These are phyloP conservation scores for Oopsacas minuta DNA, from an alignment of 37 sponge, comb jelly and placozoan genomes.

Conservation along the genomic window DNA sequence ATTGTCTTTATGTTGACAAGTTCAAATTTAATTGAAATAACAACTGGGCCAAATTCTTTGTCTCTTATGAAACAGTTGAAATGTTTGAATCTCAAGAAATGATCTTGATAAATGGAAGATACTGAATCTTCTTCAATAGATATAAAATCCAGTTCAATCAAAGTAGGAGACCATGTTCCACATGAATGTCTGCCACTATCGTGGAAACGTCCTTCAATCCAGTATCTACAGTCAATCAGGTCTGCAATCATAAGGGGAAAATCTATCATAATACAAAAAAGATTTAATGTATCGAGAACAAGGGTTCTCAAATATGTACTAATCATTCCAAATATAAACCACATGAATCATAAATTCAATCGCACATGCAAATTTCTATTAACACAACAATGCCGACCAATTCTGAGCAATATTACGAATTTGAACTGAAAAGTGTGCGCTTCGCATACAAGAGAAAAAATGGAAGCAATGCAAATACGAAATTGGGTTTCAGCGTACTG, in stretches of 20 bases:
- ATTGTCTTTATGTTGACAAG: not conserved
- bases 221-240: not conserved
- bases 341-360: too few relatives aligned
- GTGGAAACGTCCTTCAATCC: not conserved
- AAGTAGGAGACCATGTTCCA: not conserved
- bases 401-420: too few relatives aligned
- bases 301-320: too few relatives aligned
- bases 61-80: not conserved
- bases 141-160: not conserved
- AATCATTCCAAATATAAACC: too few relatives aligned
- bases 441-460: too few relatives aligned
- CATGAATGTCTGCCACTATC: not conserved
- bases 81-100: not conserved
- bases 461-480: too few relatives aligned
- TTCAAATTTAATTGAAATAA: not conserved
- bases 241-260: not conserved
- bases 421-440: too few relatives aligned
- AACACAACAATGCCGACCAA: too few relatives aligned
- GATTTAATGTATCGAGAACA: too few relatives aligned
- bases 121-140: constrained; percentile 6
- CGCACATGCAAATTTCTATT: too few relatives aligned
- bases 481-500: too few relatives aligned
- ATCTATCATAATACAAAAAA: too few relatives aligned
- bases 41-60: not conserved
- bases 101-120: not conserved